These are phyloP conservation scores for Microtus ochrogaster DNA, from an alignment of 2,113 vertebrate genomes.

Conservation along the genomic window DNA sequence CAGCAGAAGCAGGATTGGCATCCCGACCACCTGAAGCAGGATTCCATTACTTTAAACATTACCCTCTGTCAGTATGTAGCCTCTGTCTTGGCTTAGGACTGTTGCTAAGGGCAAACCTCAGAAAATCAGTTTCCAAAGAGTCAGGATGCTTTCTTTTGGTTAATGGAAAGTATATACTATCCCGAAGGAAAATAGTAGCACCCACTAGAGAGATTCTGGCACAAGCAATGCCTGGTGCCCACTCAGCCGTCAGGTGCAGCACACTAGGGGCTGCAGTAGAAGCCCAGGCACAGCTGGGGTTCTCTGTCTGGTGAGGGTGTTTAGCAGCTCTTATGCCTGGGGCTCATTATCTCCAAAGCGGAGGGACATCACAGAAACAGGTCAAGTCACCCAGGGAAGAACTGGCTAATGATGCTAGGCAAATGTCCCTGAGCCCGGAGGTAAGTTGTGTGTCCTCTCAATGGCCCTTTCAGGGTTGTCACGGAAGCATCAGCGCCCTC, in stretches of 20 bases:
- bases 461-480: background rate
- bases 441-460: constrained; percentile 37
- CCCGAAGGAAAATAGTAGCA: background rate
- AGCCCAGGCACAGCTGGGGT: background rate
- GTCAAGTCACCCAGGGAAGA: constrained; percentile 20
- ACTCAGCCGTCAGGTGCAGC: background rate
- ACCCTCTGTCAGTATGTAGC: background rate
- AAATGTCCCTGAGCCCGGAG: background rate
- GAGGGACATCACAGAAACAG: constrained; percentile 17
- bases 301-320: background rate
- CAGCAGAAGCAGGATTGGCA: constrained; percentile 24
- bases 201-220: background rate
- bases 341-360: constrained; percentile 54
- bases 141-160: background rate
- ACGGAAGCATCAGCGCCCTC: constrained; percentile 49
- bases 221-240: background rate
- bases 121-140: background rate
- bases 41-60: background rate
- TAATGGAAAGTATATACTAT: background rate
- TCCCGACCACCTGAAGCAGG: background rate
- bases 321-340: constrained; percentile 11
- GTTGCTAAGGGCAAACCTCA: background rate
- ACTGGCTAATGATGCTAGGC: constrained; percentile 10
- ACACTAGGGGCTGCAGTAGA: background rate
- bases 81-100: background rate